phyloP scores from a whole-genome alignment of 2,797 vertebrate species.

The Sebastes iracundus region DNA sequence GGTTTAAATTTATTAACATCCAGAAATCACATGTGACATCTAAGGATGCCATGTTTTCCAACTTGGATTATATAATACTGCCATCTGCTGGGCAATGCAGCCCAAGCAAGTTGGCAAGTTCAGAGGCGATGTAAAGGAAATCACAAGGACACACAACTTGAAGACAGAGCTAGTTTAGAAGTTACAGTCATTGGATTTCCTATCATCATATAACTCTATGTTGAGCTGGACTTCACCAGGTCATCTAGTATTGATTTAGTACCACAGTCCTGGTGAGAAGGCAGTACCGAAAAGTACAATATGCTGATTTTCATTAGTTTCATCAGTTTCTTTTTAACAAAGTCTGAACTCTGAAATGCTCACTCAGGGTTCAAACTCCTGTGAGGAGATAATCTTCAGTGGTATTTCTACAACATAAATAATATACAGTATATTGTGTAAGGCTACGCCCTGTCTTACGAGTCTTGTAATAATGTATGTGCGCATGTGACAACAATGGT shows the following conservation, averaged over 20 bases:
- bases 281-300: background rate
- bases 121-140: background rate
- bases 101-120: background rate
- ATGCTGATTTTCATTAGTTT: background rate
- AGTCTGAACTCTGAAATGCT: background rate
- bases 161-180: background rate
- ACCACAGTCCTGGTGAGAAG: background rate
- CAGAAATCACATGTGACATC: background rate
- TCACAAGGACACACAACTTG: background rate
- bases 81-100: slow-evolving; percentile 67
- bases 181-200: background rate
- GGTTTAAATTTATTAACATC: background rate
- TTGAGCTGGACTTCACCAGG: background rate
- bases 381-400: background rate
- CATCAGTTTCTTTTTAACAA: background rate
- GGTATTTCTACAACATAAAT: background rate
- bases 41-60: background rate
- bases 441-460: background rate
- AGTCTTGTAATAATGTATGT: background rate
- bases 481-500: background rate
- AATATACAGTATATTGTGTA: background rate
- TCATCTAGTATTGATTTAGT: background rate
- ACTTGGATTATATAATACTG: slow-evolving; percentile 56
- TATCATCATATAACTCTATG: background rate
- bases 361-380: slow-evolving; percentile 7